Base-by-base conservation (phyloP, 2,113 vertebrate genomes). In the Candoia aspera region DNA sequence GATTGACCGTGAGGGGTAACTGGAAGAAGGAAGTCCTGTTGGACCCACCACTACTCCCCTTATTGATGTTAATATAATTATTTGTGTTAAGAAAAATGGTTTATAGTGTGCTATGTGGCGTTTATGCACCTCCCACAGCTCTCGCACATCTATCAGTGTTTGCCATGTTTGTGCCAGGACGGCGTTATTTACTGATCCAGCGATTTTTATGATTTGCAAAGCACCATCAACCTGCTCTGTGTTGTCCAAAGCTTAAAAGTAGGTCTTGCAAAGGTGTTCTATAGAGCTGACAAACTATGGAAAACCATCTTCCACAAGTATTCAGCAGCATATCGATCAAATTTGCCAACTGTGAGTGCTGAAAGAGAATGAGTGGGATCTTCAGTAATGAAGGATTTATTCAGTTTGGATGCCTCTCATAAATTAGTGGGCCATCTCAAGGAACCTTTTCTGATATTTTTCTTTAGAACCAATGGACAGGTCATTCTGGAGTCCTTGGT, bases 51-150 rank as follows among this genome's bases (percentile, higher is more conserved):
- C 84, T 85, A 73, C 37, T 64, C 24, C 73, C 57, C 42, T 62
- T 33, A 88, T 88, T 59, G 73, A 59, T 59, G n/a, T 88, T 88
- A 91, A 88, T 88, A 12, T 33, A 59, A 90, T 90, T 84, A 90
- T 88, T 88, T 88, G 29, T 53, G 37, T 88, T 89, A 54, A 68
- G 29, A 57, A 12, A 59, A 60, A 53, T 49, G 23, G 19, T 15
- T n/a, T n/a, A n/a, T n/a, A n/a, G n/a, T n/a, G n/a, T n/a, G n/a
- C n/a, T n/a, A n/a, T n/a, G n/a, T n/a, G n/a, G n/a, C n/a, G 37
- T 53, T 0, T 84, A 57, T 49, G 19, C 87, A 60, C 13, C 12
- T 83, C 62, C n/a, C n/a, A n/a, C 49, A n/a, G 58, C 57, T 59
- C 13, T 17, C 42, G 5, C 55, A 42, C 23, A 59, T 58, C 55